Evolutionary conservation across 2,888 invertebrate genomes (phyloP).

Genomic region (Amiota minor): DNA sequence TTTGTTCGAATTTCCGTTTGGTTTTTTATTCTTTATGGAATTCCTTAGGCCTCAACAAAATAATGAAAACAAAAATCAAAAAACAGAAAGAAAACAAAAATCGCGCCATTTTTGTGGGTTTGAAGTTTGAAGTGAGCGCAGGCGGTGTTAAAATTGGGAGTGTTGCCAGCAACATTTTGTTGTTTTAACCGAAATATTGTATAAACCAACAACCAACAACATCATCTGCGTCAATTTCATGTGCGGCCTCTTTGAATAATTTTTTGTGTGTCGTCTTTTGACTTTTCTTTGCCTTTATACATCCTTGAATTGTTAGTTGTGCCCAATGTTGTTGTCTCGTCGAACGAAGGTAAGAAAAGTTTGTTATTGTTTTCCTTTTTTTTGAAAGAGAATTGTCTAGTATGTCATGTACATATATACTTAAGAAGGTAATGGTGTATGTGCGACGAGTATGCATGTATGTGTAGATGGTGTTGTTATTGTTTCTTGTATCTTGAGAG

Average conservation of each 20-base stretch:
- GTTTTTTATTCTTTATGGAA: slow-evolving; percentile 21
- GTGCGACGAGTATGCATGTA: no score
- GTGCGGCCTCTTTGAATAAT: no score
- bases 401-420: no score
- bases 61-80: slow-evolving; percentile 11
- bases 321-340: not conserved
- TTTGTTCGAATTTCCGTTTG: slow-evolving; percentile 56
- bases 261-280: slow-evolving; percentile 35
- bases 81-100: slow-evolving; percentile 53
- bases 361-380: no score
- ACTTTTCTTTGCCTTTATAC: no score
- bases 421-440: no score
- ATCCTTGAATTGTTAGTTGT: not conserved
- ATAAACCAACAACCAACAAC: no score
- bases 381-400: no score
- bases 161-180: slow-evolving; percentile 59
- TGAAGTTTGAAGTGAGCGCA: slow-evolving; percentile 8
- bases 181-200: slow-evolving; percentile 12
- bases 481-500: slow-evolving; percentile 35
- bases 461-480: slow-evolving; percentile 9
- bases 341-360: not conserved
- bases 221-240: no score
- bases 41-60: slow-evolving; percentile 49
- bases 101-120: slow-evolving; percentile 54
- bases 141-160: slow-evolving; percentile 44